These are phyloP conservation scores for Pyrgus malvae DNA, from an alignment of 2,888 invertebrate species.

Conservation along the genomic window DNA sequence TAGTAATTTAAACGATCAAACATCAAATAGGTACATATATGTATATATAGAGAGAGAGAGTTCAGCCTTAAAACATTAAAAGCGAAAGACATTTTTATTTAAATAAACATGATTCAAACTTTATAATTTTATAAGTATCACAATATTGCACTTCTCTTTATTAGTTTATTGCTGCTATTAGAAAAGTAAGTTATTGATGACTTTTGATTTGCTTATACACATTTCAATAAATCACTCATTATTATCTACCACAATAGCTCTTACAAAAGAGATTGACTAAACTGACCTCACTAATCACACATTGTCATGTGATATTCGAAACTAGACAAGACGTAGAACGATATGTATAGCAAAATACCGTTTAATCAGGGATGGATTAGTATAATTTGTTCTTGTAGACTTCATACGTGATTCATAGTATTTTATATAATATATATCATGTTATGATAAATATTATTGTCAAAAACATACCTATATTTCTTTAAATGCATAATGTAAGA, in stretches of 20 bases:
- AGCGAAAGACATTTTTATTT: too few species aligned
- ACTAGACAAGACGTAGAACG: slow-evolving; percentile 66
- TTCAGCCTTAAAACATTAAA: slow-evolving; percentile 39
- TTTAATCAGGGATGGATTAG: slow-evolving; percentile 42
- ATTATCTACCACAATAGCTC: slow-evolving; percentile 42
- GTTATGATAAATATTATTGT: too few species aligned
- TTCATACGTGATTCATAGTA: too few species aligned
- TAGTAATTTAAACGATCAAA: slow-evolving; percentile 51
- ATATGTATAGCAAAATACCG: slow-evolving; percentile 68
- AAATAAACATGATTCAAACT: too few species aligned
- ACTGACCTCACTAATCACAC: slow-evolving; percentile 45
- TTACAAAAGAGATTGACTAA: slow-evolving; percentile 48
- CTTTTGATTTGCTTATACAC: neutral
- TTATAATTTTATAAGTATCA: slow-evolving; percentile 24
- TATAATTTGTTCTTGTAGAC: too few species aligned
- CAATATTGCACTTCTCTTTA: slow-evolving; percentile 44
- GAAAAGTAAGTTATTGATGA: slow-evolving; percentile 1
- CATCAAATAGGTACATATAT: slow-evolving; percentile 21
- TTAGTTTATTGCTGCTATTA: slow-evolving; percentile 10
- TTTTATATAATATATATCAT: too few species aligned
- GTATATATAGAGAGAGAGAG: slow-evolving; percentile 40
- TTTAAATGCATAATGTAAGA: too few species aligned
- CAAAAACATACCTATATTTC: too few species aligned
- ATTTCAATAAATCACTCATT: slow-evolving; percentile 8
- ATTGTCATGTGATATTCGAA: slow-evolving; percentile 44